These are phyloP conservation scores for Bombus pyrosoma DNA, from an alignment of 1,140 invertebrate genomes.

Conservation along the genomic window DNA sequence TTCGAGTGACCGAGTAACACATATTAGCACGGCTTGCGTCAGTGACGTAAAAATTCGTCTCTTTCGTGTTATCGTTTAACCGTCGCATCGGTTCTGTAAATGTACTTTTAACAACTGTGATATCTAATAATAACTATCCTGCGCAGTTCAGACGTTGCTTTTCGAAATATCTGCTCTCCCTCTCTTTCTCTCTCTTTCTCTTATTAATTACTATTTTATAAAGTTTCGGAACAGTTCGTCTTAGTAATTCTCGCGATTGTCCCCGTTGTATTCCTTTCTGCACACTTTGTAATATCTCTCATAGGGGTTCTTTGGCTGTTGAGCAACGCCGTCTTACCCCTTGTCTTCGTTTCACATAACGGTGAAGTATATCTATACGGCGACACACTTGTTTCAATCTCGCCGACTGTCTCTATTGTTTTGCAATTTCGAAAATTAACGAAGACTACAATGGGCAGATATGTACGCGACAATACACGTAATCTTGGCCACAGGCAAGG, in stretches of 20 bases:
- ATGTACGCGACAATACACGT: too few species aligned
- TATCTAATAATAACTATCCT: neutral
- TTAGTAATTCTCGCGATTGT: neutral
- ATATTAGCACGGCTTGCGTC: too few species aligned
- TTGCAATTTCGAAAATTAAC: neutral
- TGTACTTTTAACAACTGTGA: too few species aligned
- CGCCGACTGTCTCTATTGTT: neutral
- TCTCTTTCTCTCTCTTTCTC: too few species aligned
- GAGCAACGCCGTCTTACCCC: neutral
- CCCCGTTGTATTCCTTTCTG: neutral
- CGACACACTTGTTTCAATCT: too few species aligned
- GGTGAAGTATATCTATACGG: neutral
- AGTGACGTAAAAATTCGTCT: too few species aligned
- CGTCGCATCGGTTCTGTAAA: too few species aligned
- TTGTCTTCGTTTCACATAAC: neutral
- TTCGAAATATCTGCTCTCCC: neutral
- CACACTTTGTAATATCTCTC: neutral
- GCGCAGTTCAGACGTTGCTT: neutral
- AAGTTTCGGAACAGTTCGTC: neutral
- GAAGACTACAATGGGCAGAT: too few species aligned
- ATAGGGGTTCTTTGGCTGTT: neutral
- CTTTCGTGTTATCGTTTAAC: too few species aligned
- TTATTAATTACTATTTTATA: constrained; percentile 1
- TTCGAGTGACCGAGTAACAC: neutral
- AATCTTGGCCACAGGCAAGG: too few species aligned